A percentile compares a stretch with the other conserved stretches of the same genome.
Evolutionary conservation across 2,888 invertebrate genomes (phyloP).

Genomic region (Synergus umbraculus): DNA sequence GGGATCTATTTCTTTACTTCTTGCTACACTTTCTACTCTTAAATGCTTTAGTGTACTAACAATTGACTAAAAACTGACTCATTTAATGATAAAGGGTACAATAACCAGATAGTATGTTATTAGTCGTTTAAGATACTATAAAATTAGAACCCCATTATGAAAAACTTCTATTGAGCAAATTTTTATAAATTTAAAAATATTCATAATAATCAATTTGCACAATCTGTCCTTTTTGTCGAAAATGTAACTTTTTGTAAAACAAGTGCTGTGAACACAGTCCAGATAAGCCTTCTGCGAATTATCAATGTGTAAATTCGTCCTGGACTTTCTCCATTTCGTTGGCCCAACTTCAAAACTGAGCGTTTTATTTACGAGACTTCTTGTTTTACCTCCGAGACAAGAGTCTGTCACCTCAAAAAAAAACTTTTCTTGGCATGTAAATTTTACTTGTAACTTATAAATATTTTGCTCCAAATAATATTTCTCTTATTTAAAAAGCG

Average conservation of each 20-base stretch:
- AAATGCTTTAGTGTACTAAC: neutral
- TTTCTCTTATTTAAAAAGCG: neutral
- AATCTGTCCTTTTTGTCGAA: neutral
- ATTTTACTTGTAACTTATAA: neutral
- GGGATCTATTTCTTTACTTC: neutral
- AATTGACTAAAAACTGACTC: neutral
- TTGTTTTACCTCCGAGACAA: neutral
- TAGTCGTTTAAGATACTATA: neutral
- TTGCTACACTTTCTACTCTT: neutral
- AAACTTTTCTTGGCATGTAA: neutral
- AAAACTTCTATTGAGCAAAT: neutral
- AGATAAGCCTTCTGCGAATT: neutral
- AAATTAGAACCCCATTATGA: neutral
- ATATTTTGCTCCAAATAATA: neutral
- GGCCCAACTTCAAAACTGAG: conserved; percentile 27
- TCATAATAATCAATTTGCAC: neutral
- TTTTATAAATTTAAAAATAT: neutral
- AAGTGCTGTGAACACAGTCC: neutral
- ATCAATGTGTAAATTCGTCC: neutral
- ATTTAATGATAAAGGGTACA: neutral
- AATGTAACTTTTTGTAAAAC: neutral
- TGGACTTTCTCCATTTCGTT: conserved; percentile 32
- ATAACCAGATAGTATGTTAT: neutral
- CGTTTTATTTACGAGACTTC: conserved; percentile 14
- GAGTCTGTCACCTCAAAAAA: neutral